Percentiles rank a stretch among this genome's conserved stretches.
phyloP scores from a whole-genome alignment of 1,140 invertebrate species.

The Macrotrachela quadricornifera region DNA sequence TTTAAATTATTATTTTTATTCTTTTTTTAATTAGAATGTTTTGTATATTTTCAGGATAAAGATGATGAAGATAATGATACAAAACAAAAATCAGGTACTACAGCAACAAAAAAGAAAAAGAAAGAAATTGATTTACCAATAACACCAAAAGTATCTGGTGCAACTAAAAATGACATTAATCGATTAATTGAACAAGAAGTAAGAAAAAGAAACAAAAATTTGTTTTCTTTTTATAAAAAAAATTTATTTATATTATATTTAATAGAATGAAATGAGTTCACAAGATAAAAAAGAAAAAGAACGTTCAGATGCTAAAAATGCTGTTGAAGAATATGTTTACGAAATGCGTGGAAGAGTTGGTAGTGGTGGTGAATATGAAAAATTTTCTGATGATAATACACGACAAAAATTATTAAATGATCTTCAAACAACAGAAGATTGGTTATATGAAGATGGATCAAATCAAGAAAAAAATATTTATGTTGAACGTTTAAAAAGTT shows the following conservation, averaged over 20 bases:
- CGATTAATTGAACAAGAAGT: slow-evolving; percentile 58
- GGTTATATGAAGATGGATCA: slow-evolving; percentile 66
- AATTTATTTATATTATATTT: slow-evolving; percentile 1
- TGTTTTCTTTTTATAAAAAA: not conserved
- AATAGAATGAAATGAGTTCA: slow-evolving; percentile 1
- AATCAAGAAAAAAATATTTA: slow-evolving; percentile 67
- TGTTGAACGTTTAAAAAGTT: slow-evolving; percentile 38
- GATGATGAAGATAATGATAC: slow-evolving; percentile 3
- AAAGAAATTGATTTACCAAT: slow-evolving; percentile 51
- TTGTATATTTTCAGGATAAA: not conserved
- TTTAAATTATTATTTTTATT: too few species aligned
- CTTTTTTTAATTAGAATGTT: not conserved
- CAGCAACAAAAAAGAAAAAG: slow-evolving; percentile 17
- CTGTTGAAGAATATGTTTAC: slow-evolving; percentile 92
- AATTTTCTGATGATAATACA: slow-evolving; percentile 37
- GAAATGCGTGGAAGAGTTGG: slow-evolving; percentile 64
- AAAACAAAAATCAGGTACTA: slow-evolving; percentile 19
- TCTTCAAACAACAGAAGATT: slow-evolving; percentile 49
- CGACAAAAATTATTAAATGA: slow-evolving; percentile 38
- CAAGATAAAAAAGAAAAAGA: slow-evolving; percentile 41
- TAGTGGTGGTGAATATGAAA: slow-evolving; percentile 41
- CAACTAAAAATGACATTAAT: slow-evolving; percentile 46
- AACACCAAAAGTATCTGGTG: slow-evolving; percentile 46
- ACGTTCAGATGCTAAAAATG: slow-evolving; percentile 75
- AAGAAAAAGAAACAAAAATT: slow-evolving; percentile 13